Evolutionary conservation across 1,140 invertebrate species (phyloP).

Genomic region (Rhopalosiphum maidis): DNA sequence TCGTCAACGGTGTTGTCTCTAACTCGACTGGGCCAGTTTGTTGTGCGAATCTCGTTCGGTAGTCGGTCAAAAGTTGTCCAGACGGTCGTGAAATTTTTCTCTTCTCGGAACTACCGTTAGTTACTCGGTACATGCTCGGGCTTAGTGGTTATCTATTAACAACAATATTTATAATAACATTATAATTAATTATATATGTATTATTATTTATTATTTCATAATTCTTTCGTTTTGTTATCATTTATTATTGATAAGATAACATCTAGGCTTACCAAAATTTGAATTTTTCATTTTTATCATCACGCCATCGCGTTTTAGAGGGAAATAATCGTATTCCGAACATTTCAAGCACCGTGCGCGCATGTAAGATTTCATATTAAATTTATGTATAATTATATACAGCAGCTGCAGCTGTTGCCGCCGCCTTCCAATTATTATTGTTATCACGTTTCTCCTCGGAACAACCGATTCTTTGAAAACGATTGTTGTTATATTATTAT

Average conservation of each 20-base stretch:
- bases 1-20: neutral
- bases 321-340: slow-evolving; percentile 42
- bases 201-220: neutral
- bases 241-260: slow-evolving; percentile 54
- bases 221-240: slow-evolving; percentile 23
- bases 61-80: neutral
- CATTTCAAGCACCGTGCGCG: neutral
- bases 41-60: neutral
- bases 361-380: neutral
- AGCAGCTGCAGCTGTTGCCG: neutral
- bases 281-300: slow-evolving; percentile 50
- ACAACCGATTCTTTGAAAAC: neutral
- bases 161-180: neutral
- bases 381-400: neutral
- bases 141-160: neutral
- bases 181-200: neutral
- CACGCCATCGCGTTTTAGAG: slow-evolving; percentile 9
- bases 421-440: neutral
- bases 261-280: slow-evolving; percentile 56
- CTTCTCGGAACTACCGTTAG: neutral
- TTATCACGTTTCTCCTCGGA: neutral
- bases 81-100: neutral
- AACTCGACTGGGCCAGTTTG: neutral
- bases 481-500: neutral
- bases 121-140: neutral